Evolutionary conservation across 2,113 vertebrate genomes (phyloP), one percentile per base, ranked within the genome.

Genomic region (Cyprinodon tularosa): DNA sequence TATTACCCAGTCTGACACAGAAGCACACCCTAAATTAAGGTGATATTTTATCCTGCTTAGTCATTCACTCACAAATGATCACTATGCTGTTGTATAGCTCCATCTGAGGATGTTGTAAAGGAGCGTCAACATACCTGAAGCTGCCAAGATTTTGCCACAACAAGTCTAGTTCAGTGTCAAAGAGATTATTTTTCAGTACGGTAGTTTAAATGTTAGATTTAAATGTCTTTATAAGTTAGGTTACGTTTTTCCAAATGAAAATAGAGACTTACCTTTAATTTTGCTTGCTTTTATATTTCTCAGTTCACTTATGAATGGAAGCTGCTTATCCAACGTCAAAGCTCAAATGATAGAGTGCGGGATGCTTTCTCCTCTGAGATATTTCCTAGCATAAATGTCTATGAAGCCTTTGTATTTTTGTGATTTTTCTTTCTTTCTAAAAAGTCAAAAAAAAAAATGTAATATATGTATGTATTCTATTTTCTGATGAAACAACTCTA

Each of bases 61-160:
- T 79, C 45, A 66, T 65, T 78, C 29, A 50, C 7, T 57, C 37
- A 29, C 37, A 65, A 69, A 74, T 75, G 73, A 80, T 76, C 57
- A 73, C 48, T 22, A 44, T 66, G 67, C 38, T 66, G 40, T 64
- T 75, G 15, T 76, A 39, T 83, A 71, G 65, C 15, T 63, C 48
- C 67, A 53, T 80, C 36, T 14, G 62, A 73, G 66, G 73, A 82
- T 79, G 64, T 81, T 65, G 72, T 76, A 12, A 45, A 65, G 47
- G 53, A 77, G 64, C 61, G 39, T 63, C 69, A 70, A 40, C 75
- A 74, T 77, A 70, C 53, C 60, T 61, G 20, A 4, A n/a, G 70
- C 67, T 0, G 1, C 40, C 70, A 68, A 59, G 37, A 74, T 70
- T 83, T 71, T 77, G 11, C 78, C 76, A 67, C 37, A 47, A 64